Conservation (phyloP, 2,797 vertebrate genomes). For the Otus scops region DNA sequence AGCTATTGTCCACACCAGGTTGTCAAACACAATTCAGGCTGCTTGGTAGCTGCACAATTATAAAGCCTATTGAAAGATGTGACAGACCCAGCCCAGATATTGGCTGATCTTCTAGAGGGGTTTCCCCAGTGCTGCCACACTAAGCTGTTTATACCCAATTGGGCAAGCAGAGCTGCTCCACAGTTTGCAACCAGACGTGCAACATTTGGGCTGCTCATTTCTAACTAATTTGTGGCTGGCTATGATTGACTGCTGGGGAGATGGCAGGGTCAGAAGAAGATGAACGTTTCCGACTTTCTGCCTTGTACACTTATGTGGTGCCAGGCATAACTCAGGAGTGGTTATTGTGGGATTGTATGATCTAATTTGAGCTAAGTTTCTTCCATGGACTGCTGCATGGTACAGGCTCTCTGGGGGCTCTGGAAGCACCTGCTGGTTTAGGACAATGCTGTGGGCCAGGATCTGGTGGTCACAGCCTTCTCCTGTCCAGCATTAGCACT, state of each 20-base stretch:
- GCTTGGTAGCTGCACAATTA: rapidly evolving
- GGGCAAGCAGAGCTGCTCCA: not conserved
- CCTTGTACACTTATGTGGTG: not conserved
- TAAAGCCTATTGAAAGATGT: not conserved
- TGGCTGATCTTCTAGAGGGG: rapidly evolving
- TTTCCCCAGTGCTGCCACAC: not conserved
- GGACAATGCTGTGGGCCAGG: not conserved
- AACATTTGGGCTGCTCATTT: not conserved
- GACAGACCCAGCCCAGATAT: not conserved
- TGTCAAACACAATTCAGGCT: not conserved
- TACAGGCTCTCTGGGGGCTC: not conserved
- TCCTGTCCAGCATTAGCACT: not conserved
- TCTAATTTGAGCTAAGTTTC: not conserved
- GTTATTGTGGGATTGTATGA: not conserved
- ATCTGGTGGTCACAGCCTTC: not conserved
- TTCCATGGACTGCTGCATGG: not conserved
- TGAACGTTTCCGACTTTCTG: not conserved
- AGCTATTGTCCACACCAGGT: not conserved
- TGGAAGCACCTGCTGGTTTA: not conserved
- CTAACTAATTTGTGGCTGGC: not conserved
- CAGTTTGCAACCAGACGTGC: rapidly evolving
- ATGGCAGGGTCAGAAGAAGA: not conserved
- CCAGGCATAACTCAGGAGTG: not conserved
- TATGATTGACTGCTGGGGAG: not conserved
- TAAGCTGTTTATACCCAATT: not conserved